Conservation (phyloP, 2,888 invertebrate species). For the Nezara viridula region DNA sequence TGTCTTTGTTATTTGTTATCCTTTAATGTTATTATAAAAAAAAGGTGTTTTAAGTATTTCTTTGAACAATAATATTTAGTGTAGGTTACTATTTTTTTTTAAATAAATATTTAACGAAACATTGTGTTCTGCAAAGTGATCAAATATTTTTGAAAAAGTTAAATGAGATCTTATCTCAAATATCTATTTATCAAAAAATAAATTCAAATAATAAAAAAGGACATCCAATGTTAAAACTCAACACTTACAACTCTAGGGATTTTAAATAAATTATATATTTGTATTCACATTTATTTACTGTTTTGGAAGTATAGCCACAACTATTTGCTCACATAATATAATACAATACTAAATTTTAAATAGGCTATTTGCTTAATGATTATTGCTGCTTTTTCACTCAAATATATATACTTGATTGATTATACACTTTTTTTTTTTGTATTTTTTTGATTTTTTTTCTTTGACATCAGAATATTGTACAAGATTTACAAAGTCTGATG, state of each 20-base stretch:
- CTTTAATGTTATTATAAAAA: no score
- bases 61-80: no score
- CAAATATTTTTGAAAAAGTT: neutral
- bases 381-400: constrained; percentile 65
- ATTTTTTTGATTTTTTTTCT: constrained; percentile 47
- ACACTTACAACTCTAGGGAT: constrained; percentile 57
- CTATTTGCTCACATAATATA: constrained; percentile 65
- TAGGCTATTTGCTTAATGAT: constrained; percentile 65
- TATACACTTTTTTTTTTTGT: constrained; percentile 58
- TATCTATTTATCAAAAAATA: neutral
- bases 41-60: no score
- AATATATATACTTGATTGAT: constrained; percentile 59
- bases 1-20: no score
- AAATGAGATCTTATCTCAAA: neutral
- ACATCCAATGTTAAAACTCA: constrained; percentile 12
- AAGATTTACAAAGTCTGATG: constrained; percentile 61
- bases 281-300: constrained; percentile 66
- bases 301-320: constrained; percentile 65
- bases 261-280: constrained; percentile 60
- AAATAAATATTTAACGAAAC: neutral
- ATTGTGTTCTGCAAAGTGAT: neutral
- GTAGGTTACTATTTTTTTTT: neutral
- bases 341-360: constrained; percentile 65
- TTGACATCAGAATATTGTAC: constrained; percentile 60
- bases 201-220: neutral